Evolutionary conservation across 2,113 vertebrate genomes (phyloP).

Genomic region (Axis porcinus): DNA sequence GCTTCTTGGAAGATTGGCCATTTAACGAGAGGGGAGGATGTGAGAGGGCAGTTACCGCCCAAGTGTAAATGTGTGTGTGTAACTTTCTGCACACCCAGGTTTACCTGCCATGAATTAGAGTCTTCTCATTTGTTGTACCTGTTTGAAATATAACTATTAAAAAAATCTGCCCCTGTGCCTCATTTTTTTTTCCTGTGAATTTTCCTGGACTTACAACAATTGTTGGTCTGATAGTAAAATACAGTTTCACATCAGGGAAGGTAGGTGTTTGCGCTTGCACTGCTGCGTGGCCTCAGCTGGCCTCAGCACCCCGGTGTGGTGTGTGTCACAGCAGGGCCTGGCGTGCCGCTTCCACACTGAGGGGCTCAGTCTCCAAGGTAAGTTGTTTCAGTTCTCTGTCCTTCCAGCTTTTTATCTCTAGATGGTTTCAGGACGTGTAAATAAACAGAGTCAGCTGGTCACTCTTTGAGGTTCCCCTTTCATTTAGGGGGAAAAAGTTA

Average conservation of each 20-base stretch:
- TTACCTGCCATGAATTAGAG: background rate
- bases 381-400: background rate
- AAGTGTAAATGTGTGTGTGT: fast-evolving
- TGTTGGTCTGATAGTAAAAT: background rate
- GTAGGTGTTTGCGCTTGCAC: background rate
- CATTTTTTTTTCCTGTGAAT: background rate
- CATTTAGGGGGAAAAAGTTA: background rate
- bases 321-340: background rate
- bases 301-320: background rate
- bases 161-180: constrained; percentile 40
- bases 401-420: background rate
- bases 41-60: background rate
- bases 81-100: background rate
- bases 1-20: background rate
- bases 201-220: background rate
- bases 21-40: background rate
- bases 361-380: background rate
- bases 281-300: background rate
- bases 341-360: background rate
- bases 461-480: background rate
- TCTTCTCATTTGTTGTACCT: background rate
- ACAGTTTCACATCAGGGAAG: background rate
- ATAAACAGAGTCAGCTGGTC: background rate
- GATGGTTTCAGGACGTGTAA: background rate
- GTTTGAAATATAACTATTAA: constrained; percentile 39